phyloP scores from a whole-genome alignment of 2,113 vertebrate genomes.

The Falcunculus frontatus region DNA sequence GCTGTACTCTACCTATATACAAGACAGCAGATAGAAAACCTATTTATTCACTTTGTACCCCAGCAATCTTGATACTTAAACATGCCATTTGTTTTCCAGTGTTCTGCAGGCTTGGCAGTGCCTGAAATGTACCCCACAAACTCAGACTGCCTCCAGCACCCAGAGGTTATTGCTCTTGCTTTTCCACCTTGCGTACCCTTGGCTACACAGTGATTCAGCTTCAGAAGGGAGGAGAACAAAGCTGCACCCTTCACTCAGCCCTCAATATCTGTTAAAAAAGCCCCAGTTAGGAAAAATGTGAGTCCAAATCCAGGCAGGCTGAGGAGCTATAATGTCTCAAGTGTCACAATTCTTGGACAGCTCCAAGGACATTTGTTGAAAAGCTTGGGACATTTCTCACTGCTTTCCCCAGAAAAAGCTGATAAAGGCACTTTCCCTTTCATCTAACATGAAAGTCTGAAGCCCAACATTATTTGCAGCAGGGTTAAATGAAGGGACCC shows the following conservation, averaged over 20 bases:
- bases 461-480: neutral
- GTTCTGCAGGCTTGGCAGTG: neutral
- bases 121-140: neutral
- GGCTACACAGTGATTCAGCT: neutral
- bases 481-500: neutral
- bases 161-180: neutral
- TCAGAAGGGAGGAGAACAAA: neutral
- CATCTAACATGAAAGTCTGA: neutral
- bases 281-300: neutral
- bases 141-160: neutral
- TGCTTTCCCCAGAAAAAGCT: neutral
- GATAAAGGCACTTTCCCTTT: neutral
- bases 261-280: neutral
- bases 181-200: neutral
- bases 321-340: neutral
- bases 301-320: neutral
- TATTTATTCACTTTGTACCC: neutral
- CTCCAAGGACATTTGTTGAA: neutral
- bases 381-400: neutral
- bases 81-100: neutral
- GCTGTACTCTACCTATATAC: neutral
- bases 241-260: neutral
- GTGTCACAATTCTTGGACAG: neutral
- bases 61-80: neutral
- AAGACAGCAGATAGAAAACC: neutral